These are phyloP conservation scores for Eupeodes luniger DNA, from an alignment of 2,888 invertebrate species.

Conservation along the genomic window DNA sequence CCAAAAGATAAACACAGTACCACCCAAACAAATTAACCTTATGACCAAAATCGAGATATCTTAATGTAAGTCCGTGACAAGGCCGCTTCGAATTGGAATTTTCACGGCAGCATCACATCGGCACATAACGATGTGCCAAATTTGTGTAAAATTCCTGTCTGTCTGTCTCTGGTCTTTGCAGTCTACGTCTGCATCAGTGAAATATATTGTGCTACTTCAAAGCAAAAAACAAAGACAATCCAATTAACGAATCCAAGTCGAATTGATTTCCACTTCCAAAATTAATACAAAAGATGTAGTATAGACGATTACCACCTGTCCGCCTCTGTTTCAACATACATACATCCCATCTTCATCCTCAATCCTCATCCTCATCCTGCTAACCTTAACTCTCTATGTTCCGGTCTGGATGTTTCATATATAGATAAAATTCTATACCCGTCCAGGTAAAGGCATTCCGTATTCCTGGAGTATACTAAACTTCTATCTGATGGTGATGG, in stretches of 20 bases:
- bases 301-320: slow-evolving; percentile 58
- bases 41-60: slow-evolving; percentile 9
- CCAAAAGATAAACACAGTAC: slow-evolving; percentile 46
- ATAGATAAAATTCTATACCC: not conserved
- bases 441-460: not conserved
- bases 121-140: slow-evolving; percentile 54
- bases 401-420: slow-evolving; percentile 18
- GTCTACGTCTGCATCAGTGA: not conserved
- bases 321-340: slow-evolving; percentile 59
- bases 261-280: slow-evolving; percentile 67
- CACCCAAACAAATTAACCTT: slow-evolving; percentile 36
- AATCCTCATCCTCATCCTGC: not conserved
- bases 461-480: too few relatives aligned
- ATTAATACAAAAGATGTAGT: slow-evolving; percentile 32
- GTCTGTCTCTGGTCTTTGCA: not conserved
- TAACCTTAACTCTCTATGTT: slow-evolving; percentile 37
- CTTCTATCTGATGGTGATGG: slow-evolving; percentile 16
- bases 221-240: slow-evolving; percentile 53
- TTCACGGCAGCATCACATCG: slow-evolving; percentile 28
- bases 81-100: slow-evolving; percentile 65
- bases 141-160: slow-evolving; percentile 46
- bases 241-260: slow-evolving; percentile 69
- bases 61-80: slow-evolving; percentile 27
- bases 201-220: not conserved
- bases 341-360: slow-evolving; percentile 16